phyloP scores from a whole-genome alignment of 1,140 invertebrate genomes.

The Nylanderia fulva region DNA sequence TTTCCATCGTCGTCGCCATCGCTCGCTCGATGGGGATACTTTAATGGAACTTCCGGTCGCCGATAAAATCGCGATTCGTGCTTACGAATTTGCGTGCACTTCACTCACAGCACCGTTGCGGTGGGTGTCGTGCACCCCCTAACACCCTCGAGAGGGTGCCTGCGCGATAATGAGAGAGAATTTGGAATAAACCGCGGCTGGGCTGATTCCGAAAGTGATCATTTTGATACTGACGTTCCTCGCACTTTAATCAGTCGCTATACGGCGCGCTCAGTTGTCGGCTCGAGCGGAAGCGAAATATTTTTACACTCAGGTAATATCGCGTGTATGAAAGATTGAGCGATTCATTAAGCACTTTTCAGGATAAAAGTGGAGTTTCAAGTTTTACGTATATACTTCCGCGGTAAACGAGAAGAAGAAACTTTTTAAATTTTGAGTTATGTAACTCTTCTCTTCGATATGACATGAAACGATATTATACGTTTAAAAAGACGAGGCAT shows the following conservation, averaged over 20 bases:
- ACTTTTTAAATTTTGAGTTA: not conserved
- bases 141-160: slow-evolving; percentile 14
- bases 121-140: slow-evolving; percentile 47
- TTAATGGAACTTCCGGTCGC: slow-evolving; percentile 54
- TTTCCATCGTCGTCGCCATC: slow-evolving; percentile 1
- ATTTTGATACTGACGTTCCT: slow-evolving; percentile 61
- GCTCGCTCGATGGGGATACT: slow-evolving; percentile 60
- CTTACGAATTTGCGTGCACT: slow-evolving; percentile 61
- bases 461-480: not conserved
- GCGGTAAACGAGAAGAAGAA: not conserved
- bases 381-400: slow-evolving; percentile 6
- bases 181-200: slow-evolving; percentile 39
- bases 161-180: slow-evolving; percentile 58
- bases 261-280: slow-evolving; percentile 4
- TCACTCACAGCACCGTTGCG: slow-evolving; percentile 37
- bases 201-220: slow-evolving; percentile 44
- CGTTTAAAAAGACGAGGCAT: not conserved
- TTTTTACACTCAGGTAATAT: slow-evolving; percentile 60
- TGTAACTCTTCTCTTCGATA: not conserved
- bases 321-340: slow-evolving; percentile 55
- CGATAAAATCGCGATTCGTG: slow-evolving; percentile 60
- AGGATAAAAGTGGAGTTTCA: slow-evolving; percentile 6
- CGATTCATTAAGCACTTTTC: slow-evolving; percentile 52
- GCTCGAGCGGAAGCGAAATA: slow-evolving; percentile 44
- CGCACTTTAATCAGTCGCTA: slow-evolving; percentile 47